Base-by-base conservation (phyloP, 1,140 invertebrate species). In the Drosophila kikkawai region DNA sequence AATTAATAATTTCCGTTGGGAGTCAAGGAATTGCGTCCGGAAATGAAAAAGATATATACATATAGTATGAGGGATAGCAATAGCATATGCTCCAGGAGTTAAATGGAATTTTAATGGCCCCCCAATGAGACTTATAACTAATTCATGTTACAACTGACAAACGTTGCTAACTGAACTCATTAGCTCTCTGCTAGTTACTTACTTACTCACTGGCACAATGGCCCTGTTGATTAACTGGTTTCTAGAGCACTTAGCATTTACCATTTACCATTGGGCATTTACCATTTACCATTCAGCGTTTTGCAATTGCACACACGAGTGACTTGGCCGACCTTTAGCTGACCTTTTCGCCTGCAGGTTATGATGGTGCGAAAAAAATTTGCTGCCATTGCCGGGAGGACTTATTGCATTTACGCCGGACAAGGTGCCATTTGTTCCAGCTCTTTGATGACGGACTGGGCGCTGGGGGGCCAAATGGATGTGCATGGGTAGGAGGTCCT, bases 1-100 rank as follows among this genome's bases (percentile, higher is more conserved):
- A 84, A 81, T 90, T 88, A 90, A 90, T 87, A 81, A 83, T 83
- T 83, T 88, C 84, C 84, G 80, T 78, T 71, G 47, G 45, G 22
- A 53, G 41, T 17, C 11, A 70, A 47, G 17, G n/a, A 45, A 36
- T 29, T 45, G 26, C 37, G 64, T 3, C 82, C 78, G 74, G 78
- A 78, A 74, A 75, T 74, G 39, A 70, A 41, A 55, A 51, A 42
- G 22, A 57, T 19, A 58, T 19, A 57, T 37, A 50, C 29, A 26
- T 5, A 19, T n/a, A n/a, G n/a, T n/a, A n/a, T n/a, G 41, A n/a
- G 19, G 34, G 11, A 41, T 29, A 48, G 48, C 26, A 17, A 32
- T 26, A 22, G 12, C 29, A 32, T 19, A 59, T 56, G 53, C 36
- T 22, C 1, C 36, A 39, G 13, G 8, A 56, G 37, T 34, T 19